Evolutionary conservation across 2,888 invertebrate genomes (phyloP), one percentile per base, ranked within the genome.

Genomic region (Caenorhabditis macrosperma): DNA sequence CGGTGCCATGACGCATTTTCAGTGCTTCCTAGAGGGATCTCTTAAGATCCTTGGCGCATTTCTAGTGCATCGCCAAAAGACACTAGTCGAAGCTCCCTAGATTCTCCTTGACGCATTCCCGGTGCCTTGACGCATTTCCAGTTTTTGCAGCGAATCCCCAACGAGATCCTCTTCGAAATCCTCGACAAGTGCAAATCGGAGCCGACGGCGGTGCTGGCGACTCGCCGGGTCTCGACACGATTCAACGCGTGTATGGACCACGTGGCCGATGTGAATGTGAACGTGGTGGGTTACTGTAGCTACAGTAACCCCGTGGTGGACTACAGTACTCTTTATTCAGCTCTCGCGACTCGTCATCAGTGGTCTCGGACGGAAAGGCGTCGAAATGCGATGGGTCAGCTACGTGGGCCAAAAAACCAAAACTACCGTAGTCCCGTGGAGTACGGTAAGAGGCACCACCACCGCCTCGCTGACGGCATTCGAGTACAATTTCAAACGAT

Each of bases 301-400:
- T 46, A 26, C 9, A 15, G 33, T 1, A 20, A 26, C 24, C 17
- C 20, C 12, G 20, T 33, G 6, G 4, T 28, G 4, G 24, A 4
- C 4, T 48, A 24, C 12, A 10, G n/a, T 38, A 54, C 20, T 12
- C n/a, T 24, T 17, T 74, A n/a, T 82, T 48, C 78, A 83, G 81
- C 41, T 82, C 15, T 84, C 84, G 20, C 78, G 84, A 10, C 79
- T 84, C 2, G 71, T 84, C 2, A 74, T 84, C 38, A 66, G 44
- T 41, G 77, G 80, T 22, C 55, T 64, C 5, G 71, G 72, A 48
- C 54, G 44, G 48, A 79, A 76, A 33, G 81, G 82, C 10, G 48
- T 82, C 30, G 84, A 82, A 50, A 67, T 84, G 68, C 63, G 84
- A 44, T 74, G 82, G 69, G 75, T 82, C 46, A 72, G 60, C 59